Base-by-base conservation (phyloP, 2,113 vertebrate genomes). In the Prolemur simus region DNA sequence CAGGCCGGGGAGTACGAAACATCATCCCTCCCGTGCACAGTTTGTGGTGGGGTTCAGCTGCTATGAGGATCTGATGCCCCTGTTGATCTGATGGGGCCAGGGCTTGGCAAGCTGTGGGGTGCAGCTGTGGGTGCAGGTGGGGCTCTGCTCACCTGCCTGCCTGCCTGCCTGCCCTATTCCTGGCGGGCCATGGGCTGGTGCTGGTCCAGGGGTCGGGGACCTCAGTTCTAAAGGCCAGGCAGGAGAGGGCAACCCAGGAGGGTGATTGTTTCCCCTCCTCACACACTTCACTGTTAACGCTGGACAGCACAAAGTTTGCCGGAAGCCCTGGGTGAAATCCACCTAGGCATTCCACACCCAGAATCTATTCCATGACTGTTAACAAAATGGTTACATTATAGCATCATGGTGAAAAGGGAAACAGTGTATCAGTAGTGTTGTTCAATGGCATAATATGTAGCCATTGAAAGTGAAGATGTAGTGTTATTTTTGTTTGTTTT, bases 211-310 rank as follows among this genome's bases (percentile, higher is more conserved):
- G 20, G 18, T 56, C 20, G 12, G 54, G 54, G 20, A 21, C 54
- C 54, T 20, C 7, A 56, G 54, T 56, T 56, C 20, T 63, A 27
- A 74, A 89, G 81, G 32, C 47, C 3, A 42, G 64, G 42, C 11
- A 23, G 49, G 74, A 58, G 71, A 27, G 8, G 92, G 42, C 17
- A n/a, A 29, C 32, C 0, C 0, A 60, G 39, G 90, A 11, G 49
- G n/a, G 9, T 10, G 58, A 80, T 66, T 73, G 10, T 76, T 88
- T 27, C 25, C n/a, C 85, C 42, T 74, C 12, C 15, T 14, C 3
- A 1, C 2, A 18, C 32, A 58, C 18, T 0, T 21, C 34, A 2
- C 7, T 32, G 4, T 29, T 63, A 63, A 15, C 8, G 9, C 6
- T n/a, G 42, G 52, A 5, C 39, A 15, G 39, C 25, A 78, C 58